A percentile compares a stretch with the other conserved stretches of the same genome.
phyloP scores from a whole-genome alignment of 2,888 invertebrate genomes.

The Mamestra brassicae region DNA sequence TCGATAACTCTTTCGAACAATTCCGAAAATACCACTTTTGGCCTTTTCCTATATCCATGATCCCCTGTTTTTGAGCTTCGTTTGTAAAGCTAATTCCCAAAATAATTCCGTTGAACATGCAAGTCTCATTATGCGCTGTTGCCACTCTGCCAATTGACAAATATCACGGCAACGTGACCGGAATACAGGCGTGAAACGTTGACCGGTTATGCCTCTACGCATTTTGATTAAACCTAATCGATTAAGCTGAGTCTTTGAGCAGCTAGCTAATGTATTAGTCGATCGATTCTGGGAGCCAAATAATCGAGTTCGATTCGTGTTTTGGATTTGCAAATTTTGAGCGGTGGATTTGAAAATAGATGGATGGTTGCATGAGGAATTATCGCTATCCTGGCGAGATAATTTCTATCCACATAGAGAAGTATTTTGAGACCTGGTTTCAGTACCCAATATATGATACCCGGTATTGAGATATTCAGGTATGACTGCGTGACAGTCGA shows the following conservation, averaged over 20 bases:
- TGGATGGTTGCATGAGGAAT: too few species aligned
- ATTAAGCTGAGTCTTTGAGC: conserved; percentile 31
- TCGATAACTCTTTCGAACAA: too few species aligned
- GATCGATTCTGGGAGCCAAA: background rate
- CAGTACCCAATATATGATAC: too few species aligned
- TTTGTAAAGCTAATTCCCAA: background rate
- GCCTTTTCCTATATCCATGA: too few species aligned
- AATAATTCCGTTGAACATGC: conserved; percentile 15
- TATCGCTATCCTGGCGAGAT: too few species aligned
- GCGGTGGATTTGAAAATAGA: too few species aligned
- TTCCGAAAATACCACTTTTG: too few species aligned
- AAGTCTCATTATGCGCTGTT: conserved; percentile 19
- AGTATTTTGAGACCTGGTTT: too few species aligned
- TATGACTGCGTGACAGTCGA: too few species aligned
- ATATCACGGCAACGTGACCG: conserved; percentile 43
- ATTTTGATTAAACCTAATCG: conserved; percentile 52
- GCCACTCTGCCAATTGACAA: conserved; percentile 48
- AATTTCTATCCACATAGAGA: too few species aligned
- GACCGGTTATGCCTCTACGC: conserved; percentile 20
- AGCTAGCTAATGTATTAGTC: conserved; percentile 10
- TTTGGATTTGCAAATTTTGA: background rate
- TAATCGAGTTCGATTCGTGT: background rate
- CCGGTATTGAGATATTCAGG: too few species aligned
- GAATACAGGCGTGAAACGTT: conserved; percentile 43
- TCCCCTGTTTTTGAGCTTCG: too few species aligned